These are phyloP conservation scores for Microctenopoma steveboyesi DNA, from an alignment of 2,797 vertebrate genomes.

Conservation along the genomic window DNA sequence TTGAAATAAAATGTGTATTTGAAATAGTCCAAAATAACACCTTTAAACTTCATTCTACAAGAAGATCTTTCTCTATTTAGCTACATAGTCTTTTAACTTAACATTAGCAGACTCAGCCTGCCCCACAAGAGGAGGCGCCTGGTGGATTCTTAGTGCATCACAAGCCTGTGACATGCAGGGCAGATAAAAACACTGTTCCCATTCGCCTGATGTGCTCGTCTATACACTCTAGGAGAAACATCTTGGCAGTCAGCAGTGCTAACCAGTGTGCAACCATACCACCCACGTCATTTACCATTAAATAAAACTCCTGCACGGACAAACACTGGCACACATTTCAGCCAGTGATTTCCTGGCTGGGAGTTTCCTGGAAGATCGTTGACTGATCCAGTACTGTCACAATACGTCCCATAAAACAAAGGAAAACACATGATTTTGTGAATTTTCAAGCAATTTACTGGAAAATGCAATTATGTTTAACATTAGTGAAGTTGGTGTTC, in stretches of 20 bases:
- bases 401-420: conserved; percentile 36
- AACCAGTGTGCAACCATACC: conserved; percentile 57
- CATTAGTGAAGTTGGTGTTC: conserved; percentile 43
- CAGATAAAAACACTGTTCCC: neutral
- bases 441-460: conserved; percentile 39
- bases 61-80: no score
- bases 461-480: conserved; percentile 48
- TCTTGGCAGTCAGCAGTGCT: conserved; percentile 43
- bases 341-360: conserved; percentile 27
- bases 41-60: no score
- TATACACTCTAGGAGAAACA: conserved; percentile 54
- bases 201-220: conserved; percentile 41
- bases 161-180: neutral
- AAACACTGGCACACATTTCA: conserved; percentile 16
- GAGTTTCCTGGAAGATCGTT: conserved; percentile 49
- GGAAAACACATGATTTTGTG: conserved; percentile 36
- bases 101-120: no score
- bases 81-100: no score
- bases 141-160: neutral
- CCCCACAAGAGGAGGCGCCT: no score
- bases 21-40: no score
- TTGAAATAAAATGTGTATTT: no score
- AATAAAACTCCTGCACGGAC: conserved; percentile 30
- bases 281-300: conserved; percentile 49
- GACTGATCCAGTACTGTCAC: conserved; percentile 37